These are phyloP conservation scores for Albula glossodonta DNA, from an alignment of 2,113 vertebrate species.

Conservation along the genomic window DNA sequence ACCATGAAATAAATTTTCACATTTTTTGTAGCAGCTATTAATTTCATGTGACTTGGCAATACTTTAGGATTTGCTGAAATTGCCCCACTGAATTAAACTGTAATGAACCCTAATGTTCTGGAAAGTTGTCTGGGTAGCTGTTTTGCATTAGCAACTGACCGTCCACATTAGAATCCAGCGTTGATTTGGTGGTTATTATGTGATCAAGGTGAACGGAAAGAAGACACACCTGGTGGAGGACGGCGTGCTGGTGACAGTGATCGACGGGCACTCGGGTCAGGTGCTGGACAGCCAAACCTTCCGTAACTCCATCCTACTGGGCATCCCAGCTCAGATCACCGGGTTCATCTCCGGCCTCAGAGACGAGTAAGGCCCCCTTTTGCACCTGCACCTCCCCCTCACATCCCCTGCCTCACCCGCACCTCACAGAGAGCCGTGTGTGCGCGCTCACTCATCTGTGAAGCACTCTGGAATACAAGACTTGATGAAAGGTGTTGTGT, in stretches of 20 bases:
- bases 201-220: constrained; percentile 77
- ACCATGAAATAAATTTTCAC: no score
- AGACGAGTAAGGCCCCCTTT: constrained; percentile 73
- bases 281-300: constrained; percentile 76
- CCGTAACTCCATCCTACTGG: constrained; percentile 80
- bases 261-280: constrained; percentile 78
- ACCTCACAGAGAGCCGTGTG: background rate
- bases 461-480: no score
- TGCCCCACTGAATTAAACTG: no score
- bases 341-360: constrained; percentile 78
- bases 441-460: no score
- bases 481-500: no score
- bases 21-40: no score
- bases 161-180: background rate
- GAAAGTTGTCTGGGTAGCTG: no score
- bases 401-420: background rate
- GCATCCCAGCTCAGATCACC: constrained; percentile 84
- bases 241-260: constrained; percentile 82
- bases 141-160: background rate
- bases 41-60: no score
- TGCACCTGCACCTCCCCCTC: background rate
- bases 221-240: constrained; percentile 81
- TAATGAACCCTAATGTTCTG: no score
- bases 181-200: background rate
- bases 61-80: no score